Evolutionary conservation across 2,888 invertebrate species (phyloP), one percentile per base, ranked within the genome.

Genomic region (Platycheirus albimanus): DNA sequence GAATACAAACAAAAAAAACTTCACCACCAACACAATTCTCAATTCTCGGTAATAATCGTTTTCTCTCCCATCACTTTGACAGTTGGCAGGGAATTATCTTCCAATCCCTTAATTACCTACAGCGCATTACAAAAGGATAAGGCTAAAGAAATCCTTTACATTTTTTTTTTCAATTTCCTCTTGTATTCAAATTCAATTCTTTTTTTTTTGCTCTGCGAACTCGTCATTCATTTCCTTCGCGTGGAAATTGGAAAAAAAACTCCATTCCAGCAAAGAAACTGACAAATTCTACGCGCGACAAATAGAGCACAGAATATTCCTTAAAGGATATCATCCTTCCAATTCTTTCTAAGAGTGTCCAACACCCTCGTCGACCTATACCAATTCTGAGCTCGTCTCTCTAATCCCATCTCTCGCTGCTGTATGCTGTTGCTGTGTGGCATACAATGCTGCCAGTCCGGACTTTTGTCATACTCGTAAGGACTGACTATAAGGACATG

Each of bases 401-500:
- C 64, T 64, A 64, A 74, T 74, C 54, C 74, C 51, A 43, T 52
- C 24, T 47, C 43, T 67, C 52, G 24, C 19, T 61, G 61, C 10
- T 24, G 52, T 30, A 33, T 33, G 30, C 30, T 8, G 30, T 8
- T 6, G 3, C 24, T 5, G 24, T 54, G 52, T 47, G 20, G 43
- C 63, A 15, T 17, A 54, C 67, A 11, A 17, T 24, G 49, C 7
- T 75, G 20, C 75, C 70, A 70, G 70, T 70, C 64, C 67, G 49
- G 79, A 69, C 70, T 75, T 70, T 84, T 84, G 66, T 84, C 84
- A 79, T 79, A n/a, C n/a, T n/a, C n/a, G n/a, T n/a, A 79, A 79
- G 78, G 78, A 78, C 78, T 78, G 78, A 78, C 78, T 78, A 74
- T 74, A 74, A 79, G 84, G 74, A 84, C 79, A 84, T 79, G 75